Percentiles rank a stretch among this genome's conserved stretches.
Evolutionary conservation across 2,113 vertebrate genomes (phyloP).

Genomic region (Psephotus haematonotus): DNA sequence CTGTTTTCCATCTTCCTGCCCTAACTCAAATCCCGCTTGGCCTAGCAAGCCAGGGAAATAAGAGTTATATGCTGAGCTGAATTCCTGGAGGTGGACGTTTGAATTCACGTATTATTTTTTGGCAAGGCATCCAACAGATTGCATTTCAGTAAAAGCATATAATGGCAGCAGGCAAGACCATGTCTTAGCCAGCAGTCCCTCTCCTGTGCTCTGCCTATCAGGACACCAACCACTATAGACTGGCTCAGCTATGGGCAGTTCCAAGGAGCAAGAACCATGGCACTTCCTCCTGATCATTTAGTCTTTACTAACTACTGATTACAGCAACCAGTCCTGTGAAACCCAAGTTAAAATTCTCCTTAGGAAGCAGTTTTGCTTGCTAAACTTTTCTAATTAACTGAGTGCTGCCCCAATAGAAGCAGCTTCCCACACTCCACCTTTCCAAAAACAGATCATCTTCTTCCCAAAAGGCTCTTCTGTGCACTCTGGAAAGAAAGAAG

Average conservation of each 20-base stretch:
- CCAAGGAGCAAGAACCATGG: accelerated
- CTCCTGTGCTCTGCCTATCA: neutral
- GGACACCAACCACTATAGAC: neutral
- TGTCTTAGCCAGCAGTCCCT: neutral
- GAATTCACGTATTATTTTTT: neutral
- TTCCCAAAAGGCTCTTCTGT: neutral
- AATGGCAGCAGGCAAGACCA: neutral
- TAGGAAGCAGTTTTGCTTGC: neutral
- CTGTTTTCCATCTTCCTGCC: neutral
- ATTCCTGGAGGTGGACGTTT: neutral
- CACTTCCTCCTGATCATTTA: neutral
- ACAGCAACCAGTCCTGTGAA: neutral
- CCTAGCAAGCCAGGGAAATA: neutral
- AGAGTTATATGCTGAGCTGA: neutral
- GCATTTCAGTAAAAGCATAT: neutral
- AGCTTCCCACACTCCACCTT: neutral
- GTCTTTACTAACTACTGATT: neutral
- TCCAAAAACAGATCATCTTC: neutral
- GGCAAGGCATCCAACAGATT: neutral
- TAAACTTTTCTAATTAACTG: neutral
- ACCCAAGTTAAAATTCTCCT: neutral
- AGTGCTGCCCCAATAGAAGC: neutral
- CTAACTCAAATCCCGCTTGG: neutral
- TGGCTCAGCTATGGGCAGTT: neutral
- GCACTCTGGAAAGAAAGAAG: neutral